Evolutionary conservation across 2,797 vertebrate species (phyloP), one percentile per base, ranked within the genome.

Genomic region (Hyperoplus immaculatus): DNA sequence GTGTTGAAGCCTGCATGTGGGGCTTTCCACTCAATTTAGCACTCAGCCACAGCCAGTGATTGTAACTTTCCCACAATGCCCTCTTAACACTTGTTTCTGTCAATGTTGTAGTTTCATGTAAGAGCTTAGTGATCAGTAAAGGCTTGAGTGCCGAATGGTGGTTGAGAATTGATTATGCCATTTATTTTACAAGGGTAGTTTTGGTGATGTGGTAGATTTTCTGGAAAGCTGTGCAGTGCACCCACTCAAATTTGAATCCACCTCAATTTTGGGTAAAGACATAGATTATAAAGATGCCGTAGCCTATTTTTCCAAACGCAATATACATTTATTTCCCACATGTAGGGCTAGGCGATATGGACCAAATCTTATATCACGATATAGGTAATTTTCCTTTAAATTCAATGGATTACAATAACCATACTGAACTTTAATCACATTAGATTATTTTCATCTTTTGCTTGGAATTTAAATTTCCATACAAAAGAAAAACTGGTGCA

Each of bases 1-100:
- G 64, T 45, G 58, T 47, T 76, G 54, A 51, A 84, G 76, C 68
- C 84, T 83, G 80, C 75, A 84, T 81, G 84, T 87, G 82, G 69
- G 78, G 75, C 86, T 83, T 85, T 78, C 74, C 70, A 61, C 81
- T 86, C 71, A 47, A 68, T 39, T 38, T 71, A 46, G 66, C 62
- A 69, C 71, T 82, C 69, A 74, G 41, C 64, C 73, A 65, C 72
- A 83, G 81, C 63, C 67, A 49, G 36, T 71, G 80, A 79, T 82
- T 76, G 85, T 57, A 80, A 62, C 47, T 76, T 62, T 76, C 49
- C 56, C 45, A 76, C 53, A 79, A 60, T 76, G 55, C 66, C 58
- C 69, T 72, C 71, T 69, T 68, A 47, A 83, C 64, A 73, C 49
- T 16, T 38, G 18, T 51, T 60, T 77, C 75, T 68, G 65, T 65